A percentile compares a stretch with the other conserved stretches of the same genome.
Evolutionary conservation across 2,113 vertebrate species (phyloP).

Genomic region (Ameiurus melas): DNA sequence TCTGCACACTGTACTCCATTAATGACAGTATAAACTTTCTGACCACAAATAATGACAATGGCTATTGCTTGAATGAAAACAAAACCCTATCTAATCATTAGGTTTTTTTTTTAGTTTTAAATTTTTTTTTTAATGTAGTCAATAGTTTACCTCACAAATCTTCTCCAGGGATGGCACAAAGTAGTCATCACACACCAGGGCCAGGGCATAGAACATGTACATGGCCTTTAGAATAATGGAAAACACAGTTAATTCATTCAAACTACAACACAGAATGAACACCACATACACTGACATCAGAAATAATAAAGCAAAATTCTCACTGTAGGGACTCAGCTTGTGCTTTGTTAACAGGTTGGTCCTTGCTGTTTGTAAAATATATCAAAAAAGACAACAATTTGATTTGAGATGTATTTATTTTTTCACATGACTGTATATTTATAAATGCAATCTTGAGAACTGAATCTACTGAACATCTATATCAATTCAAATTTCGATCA

Average conservation of each 20-base stretch:
- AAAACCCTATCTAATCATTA: background rate
- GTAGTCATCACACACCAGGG: conserved; percentile 96
- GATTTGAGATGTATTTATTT: no score
- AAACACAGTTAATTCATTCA: conserved; percentile 28
- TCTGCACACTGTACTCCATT: background rate
- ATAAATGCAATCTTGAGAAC: background rate
- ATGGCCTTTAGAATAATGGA: conserved; percentile 79
- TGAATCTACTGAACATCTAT: background rate
- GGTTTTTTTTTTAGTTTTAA: no score
- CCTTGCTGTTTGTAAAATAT: background rate
- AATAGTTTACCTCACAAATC: conserved; percentile 86
- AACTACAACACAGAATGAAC: background rate
- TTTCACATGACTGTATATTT: background rate
- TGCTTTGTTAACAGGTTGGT: background rate
- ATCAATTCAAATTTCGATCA: background rate
- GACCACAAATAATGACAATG: no score
- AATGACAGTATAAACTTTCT: background rate
- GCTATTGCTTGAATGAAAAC: background rate
- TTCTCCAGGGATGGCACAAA: conserved; percentile 96
- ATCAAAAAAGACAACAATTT: no score
- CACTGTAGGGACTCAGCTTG: background rate
- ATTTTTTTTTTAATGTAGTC: background rate
- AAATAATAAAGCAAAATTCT: background rate
- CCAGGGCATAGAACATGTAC: conserved; percentile 98
- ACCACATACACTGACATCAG: background rate